A percentile compares a stretch with the other conserved stretches of the same genome.
phyloP scores from a whole-genome alignment of 2,113 vertebrate species.

The Hoplias malabaricus region DNA sequence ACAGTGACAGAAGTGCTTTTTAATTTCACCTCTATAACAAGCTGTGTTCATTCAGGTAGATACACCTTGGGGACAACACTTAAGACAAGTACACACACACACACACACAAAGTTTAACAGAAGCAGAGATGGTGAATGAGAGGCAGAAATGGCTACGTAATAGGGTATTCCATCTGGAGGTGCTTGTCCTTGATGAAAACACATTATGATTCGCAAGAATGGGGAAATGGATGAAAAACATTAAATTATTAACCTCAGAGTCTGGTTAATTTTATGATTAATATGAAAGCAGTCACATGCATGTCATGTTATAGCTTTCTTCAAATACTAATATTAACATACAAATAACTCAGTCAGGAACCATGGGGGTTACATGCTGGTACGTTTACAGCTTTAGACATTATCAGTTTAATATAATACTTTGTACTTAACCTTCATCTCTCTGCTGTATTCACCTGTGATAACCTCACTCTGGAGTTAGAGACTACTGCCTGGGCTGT shows the following conservation, averaged over 20 bases:
- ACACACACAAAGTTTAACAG: slow-evolving; percentile 25
- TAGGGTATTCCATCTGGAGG: slow-evolving; percentile 32
- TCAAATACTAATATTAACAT: background rate
- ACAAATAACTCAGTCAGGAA: background rate
- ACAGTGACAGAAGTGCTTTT: slow-evolving; percentile 31
- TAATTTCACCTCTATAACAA: slow-evolving; percentile 6
- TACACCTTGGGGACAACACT: background rate
- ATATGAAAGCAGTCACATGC: background rate
- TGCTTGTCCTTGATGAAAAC: slow-evolving; percentile 33
- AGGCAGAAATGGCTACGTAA: background rate
- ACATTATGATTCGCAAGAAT: background rate
- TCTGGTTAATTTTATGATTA: background rate
- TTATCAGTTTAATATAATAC: background rate
- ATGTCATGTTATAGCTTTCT: background rate
- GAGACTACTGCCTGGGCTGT: background rate
- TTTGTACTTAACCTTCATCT: slow-evolving; percentile 2
- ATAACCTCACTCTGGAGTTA: background rate
- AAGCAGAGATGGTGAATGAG: background rate
- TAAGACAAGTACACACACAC: background rate
- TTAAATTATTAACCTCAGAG: slow-evolving; percentile 10
- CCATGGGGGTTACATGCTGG: background rate
- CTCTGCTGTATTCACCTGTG: background rate
- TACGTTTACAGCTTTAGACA: background rate
- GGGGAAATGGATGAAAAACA: background rate
- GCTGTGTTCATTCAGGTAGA: slow-evolving; percentile 22